These are phyloP conservation scores for Brachionus paranguensis DNA, from an alignment of 1,140 invertebrate genomes.

Conservation along the genomic window DNA sequence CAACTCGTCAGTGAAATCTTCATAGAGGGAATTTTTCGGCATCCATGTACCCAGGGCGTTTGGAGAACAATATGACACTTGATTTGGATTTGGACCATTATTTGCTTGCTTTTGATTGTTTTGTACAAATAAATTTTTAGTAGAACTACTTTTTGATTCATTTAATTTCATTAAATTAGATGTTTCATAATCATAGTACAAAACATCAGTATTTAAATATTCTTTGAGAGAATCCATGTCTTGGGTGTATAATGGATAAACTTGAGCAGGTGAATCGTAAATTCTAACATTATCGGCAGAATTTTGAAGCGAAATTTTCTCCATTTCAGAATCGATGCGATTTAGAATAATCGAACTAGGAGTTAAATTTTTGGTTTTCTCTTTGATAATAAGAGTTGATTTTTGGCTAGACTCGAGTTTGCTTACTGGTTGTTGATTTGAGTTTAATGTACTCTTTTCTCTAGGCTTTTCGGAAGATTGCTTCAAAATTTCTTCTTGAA, in stretches of 20 bases:
- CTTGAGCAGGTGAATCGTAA: neutral
- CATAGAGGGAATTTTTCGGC: neutral
- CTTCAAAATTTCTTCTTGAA: neutral
- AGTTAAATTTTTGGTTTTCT: neutral
- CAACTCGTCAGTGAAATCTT: neutral
- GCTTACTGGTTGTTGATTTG: neutral
- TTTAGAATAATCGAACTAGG: neutral
- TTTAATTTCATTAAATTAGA: neutral
- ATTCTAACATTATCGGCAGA: neutral
- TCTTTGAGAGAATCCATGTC: neutral
- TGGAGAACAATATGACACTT: neutral
- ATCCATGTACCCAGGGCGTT: neutral
- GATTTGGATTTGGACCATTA: neutral
- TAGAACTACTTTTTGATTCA: neutral
- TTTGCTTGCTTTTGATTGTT: neutral
- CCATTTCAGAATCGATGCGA: neutral
- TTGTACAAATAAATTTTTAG: neutral
- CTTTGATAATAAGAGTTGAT: neutral
- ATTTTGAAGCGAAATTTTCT: neutral
- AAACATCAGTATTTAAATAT: neutral
- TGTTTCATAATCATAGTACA: constrained; percentile 3
- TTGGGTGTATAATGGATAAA: neutral
- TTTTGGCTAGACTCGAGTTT: neutral
- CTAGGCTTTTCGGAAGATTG: neutral
- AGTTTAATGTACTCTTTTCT: neutral